Base-by-base conservation (phyloP, 2,888 invertebrate species). In the Geophilus truncorum region DNA sequence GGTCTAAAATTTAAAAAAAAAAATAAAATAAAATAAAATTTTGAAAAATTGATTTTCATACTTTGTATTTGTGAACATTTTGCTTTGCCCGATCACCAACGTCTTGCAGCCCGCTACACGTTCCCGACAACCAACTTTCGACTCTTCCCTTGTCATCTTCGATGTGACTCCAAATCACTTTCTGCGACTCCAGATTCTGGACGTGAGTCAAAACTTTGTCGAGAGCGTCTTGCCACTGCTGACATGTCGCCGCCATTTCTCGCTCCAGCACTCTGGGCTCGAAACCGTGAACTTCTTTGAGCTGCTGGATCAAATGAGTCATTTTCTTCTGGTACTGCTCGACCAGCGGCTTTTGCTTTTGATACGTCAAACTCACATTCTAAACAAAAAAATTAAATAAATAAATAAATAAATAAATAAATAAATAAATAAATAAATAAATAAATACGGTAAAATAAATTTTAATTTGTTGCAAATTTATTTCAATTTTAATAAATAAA, bases 151-250 rank as follows among this genome's bases (percentile, higher is more conserved):
- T 94, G 0, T 92, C 92, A 81, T 94, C 94, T 84, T 95, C 93
- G 40, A 97, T 93, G 86, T 96, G 95, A 84, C 94, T 93, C 96
- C 96, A 97, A 80, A 96, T 93, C n/a, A 94, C 92, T 0, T 93
- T 90, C 87, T 97, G 95, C 0, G 94, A 93, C 87, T 97, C 97
- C 78, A 93, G 90, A 80, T 92, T 92, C 86, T 95, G 94, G 25
- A 92, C 91, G 83, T 92, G 90, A 83, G 92, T 93, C 6, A 92
- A 90, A 3, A 93, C 90, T 77, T 90, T 90, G 82, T 93, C 92
- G 84, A 83, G 81, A 80, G 84, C 81, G 0, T 75, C 78, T 6
- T 84, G 83, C 82, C 85, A 86, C 15, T 83, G 82, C n/a, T 82
- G 80, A 77, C 84, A 83, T 45, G 85, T 79, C 23, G 83, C 81